A percentile compares a stretch with the other conserved stretches of the same genome.
These are phyloP conservation scores for Pycnonotus jocosus DNA, from an alignment of 2,113 vertebrate genomes.

Conservation along the genomic window DNA sequence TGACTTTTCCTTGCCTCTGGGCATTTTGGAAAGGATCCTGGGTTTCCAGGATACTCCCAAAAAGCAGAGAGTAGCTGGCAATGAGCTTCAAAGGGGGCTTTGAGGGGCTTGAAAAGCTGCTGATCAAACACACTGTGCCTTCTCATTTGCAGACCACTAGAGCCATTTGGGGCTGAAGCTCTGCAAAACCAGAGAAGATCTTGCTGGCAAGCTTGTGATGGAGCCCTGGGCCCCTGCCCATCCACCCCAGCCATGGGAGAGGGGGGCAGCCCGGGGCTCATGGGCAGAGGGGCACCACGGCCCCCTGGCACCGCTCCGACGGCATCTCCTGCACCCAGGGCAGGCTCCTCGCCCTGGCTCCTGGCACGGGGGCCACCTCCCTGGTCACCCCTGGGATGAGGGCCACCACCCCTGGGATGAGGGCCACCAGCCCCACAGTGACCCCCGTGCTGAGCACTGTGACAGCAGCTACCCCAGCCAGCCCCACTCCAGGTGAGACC, in stretches of 20 bases:
- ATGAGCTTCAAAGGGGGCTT: neutral
- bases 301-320: neutral
- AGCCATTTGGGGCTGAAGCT: neutral
- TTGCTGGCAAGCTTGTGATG: conserved; percentile 30
- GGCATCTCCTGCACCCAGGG: neutral
- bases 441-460: neutral
- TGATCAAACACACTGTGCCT: neutral
- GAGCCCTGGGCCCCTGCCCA: conserved; percentile 44
- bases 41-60: neutral
- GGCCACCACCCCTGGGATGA: neutral
- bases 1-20: neutral
- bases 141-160: conserved; percentile 18
- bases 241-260: neutral
- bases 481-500: conserved; percentile 55
- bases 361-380: neutral
- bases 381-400: neutral
- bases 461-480: neutral
- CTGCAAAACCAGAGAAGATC: neutral
- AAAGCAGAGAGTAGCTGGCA: neutral
- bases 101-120: neutral
- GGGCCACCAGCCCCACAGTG: neutral
- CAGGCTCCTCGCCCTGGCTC: neutral
- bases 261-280: rapidly evolving
- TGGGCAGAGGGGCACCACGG: neutral
- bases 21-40: neutral